Evolutionary conservation across 2,113 vertebrate genomes (phyloP).

Genomic region (Echinops telfairi): DNA sequence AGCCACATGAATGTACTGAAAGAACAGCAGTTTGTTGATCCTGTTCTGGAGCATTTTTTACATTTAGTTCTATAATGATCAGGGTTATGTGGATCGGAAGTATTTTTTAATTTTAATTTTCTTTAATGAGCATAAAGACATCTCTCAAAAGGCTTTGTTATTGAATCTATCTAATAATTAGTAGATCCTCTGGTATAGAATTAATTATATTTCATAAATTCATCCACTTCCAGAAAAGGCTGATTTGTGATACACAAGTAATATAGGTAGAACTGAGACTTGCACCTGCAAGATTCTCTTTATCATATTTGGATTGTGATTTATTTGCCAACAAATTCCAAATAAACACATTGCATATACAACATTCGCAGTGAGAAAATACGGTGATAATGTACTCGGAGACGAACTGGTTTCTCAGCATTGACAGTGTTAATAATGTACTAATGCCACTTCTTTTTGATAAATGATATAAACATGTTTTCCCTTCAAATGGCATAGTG

Average conservation of each 20-base stretch:
- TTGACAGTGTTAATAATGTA: neutral
- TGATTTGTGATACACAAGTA: neutral
- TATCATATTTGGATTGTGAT: neutral
- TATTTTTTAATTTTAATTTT: neutral
- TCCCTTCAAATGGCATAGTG: neutral
- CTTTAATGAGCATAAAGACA: neutral
- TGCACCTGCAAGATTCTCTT: neutral
- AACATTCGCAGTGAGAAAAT: neutral
- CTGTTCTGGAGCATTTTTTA: neutral
- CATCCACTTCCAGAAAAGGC: neutral
- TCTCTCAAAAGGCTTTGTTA: neutral
- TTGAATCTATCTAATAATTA: neutral
- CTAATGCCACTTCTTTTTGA: neutral
- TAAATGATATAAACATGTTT: neutral
- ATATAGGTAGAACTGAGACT: neutral
- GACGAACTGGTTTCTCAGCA: neutral
- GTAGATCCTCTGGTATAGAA: neutral
- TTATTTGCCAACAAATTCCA: constrained; percentile 18
- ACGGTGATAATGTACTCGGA: neutral
- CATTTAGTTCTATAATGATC: neutral
- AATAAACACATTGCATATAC: neutral
- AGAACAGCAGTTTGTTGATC: too few species aligned
- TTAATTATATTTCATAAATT: neutral
- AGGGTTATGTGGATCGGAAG: neutral
- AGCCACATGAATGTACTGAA: too few species aligned